A percentile compares a stretch with the other conserved stretches of the same genome.
Evolutionary conservation across 2,113 vertebrate genomes (phyloP).

Genomic region (Holacanthus passer): DNA sequence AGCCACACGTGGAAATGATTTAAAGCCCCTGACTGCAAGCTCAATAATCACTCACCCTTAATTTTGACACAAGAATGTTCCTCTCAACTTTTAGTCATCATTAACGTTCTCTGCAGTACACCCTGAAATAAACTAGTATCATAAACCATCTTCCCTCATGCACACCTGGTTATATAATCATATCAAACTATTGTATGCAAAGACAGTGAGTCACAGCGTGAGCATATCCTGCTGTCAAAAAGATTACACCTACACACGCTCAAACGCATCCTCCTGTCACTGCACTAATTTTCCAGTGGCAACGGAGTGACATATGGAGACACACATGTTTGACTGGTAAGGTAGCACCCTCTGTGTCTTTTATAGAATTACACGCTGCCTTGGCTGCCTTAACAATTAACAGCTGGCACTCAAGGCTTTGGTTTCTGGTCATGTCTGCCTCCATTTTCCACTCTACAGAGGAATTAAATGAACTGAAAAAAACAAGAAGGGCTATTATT

Average conservation of each 20-base stretch:
- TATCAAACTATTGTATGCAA: conserved; percentile 52
- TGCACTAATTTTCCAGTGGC: conserved; percentile 43
- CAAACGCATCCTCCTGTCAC: conserved; percentile 41
- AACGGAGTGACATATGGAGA: conserved; percentile 55
- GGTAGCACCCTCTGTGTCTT: conserved; percentile 36
- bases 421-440: not conserved
- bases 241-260: conserved; percentile 59
- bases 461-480: conserved; percentile 40
- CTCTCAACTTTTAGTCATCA: not conserved
- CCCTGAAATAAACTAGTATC: conserved; percentile 13
- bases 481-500: conserved; percentile 23
- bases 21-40: not conserved
- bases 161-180: conserved; percentile 52
- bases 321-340: conserved; percentile 40
- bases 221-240: conserved; percentile 53
- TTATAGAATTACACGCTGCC: conserved; percentile 31
- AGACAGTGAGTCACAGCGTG: conserved; percentile 44
- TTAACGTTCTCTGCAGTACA: not conserved
- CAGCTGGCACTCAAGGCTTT: conserved; percentile 36
- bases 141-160: not conserved
- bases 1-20: not conserved
- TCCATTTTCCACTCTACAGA: conserved; percentile 31
- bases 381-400: conserved; percentile 51
- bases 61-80: not conserved
- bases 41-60: not conserved